Conservation (phyloP, 2,888 invertebrate species). For the Uloborus plumipes region DNA sequence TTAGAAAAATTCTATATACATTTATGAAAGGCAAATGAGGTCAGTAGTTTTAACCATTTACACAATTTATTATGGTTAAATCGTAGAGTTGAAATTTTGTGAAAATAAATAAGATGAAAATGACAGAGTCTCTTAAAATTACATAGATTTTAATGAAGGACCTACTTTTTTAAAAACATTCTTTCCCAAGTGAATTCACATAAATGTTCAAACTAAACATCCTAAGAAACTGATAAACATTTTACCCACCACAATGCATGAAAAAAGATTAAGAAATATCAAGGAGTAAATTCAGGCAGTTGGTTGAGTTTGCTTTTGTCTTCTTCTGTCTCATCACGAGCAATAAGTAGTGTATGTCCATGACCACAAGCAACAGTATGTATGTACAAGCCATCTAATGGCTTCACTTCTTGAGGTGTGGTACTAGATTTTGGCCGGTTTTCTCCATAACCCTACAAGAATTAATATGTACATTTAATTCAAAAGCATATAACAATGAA, state of each 20-base stretch:
- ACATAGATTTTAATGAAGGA: not conserved
- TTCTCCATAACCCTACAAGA: conserved; percentile 85
- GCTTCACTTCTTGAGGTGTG: conserved; percentile 85
- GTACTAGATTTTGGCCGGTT: conserved; percentile 86
- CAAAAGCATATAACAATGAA: conserved; percentile 7
- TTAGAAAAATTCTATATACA: not conserved
- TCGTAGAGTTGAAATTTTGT: not conserved
- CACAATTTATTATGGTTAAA: not conserved
- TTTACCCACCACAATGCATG: conserved; percentile 29
- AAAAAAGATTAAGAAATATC: conserved; percentile 17
- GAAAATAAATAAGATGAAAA: conserved; percentile 48
- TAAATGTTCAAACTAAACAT: no score
- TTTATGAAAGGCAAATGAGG: no score
- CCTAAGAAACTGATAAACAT: not conserved
- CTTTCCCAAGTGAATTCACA: no score
- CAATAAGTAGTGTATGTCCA: conserved; percentile 85
- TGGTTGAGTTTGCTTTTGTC: conserved; percentile 77
- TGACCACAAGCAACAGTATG: conserved; percentile 86
- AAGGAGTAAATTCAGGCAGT: conserved; percentile 74
- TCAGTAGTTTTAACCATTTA: no score
- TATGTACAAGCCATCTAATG: conserved; percentile 80
- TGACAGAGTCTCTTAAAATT: not conserved
- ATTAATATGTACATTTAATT: not conserved
- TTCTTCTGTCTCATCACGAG: conserved; percentile 77
- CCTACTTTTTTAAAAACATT: no score